Percentiles rank a stretch among this genome's conserved stretches.
These are phyloP conservation scores for Thalpophila matura DNA, from an alignment of 2,888 invertebrate genomes.

Conservation along the genomic window DNA sequence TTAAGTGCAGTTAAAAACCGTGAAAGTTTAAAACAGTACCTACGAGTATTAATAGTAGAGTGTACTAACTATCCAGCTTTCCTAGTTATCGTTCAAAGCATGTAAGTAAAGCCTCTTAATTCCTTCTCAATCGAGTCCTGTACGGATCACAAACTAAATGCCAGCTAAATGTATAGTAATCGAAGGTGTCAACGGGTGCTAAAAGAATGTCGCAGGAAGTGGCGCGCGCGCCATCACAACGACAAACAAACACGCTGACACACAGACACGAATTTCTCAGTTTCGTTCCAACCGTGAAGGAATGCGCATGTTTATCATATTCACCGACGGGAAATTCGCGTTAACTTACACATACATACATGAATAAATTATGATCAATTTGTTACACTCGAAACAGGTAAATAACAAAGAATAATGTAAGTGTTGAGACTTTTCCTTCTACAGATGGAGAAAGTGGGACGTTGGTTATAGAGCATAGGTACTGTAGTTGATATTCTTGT, in stretches of 20 bases:
- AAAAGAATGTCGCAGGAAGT: conserved; percentile 56
- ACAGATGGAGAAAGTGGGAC: conserved; percentile 12
- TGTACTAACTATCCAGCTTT: no score
- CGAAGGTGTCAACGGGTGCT: conserved; percentile 39
- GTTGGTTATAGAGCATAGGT: neutral
- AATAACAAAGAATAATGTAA: conserved; percentile 10
- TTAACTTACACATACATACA: conserved; percentile 15
- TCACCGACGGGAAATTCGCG: conserved; percentile 23
- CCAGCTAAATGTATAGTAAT: neutral
- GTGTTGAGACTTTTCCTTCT: neutral
- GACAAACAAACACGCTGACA: conserved; percentile 50
- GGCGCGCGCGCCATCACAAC: conserved; percentile 39
- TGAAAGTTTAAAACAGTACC: no score
- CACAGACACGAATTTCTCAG: conserved; percentile 57
- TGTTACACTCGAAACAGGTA: conserved; percentile 15
- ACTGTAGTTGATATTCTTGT: neutral
- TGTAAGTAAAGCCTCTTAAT: no score
- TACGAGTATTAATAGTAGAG: no score
- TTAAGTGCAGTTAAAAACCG: no score
- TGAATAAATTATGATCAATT: conserved; percentile 9
- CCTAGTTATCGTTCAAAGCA: no score
- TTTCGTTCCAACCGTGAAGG: conserved; percentile 47
- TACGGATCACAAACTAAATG: neutral
- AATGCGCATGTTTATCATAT: conserved; percentile 34
- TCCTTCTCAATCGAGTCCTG: neutral